Evolutionary conservation across 2,797 vertebrate genomes (phyloP).

Genomic region (Chelon labrosus): DNA sequence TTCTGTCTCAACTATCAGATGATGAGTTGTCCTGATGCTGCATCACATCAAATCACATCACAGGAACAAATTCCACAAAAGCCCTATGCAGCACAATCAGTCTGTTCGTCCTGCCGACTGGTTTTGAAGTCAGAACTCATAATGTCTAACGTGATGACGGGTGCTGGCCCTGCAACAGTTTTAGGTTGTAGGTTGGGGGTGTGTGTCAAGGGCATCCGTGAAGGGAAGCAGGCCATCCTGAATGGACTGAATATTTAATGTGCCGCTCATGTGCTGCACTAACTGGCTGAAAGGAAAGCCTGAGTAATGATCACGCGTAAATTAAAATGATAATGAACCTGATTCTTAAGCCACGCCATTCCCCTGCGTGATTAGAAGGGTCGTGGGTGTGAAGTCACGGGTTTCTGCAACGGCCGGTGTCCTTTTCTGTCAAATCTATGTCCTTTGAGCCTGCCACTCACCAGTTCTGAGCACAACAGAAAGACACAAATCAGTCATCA

Average conservation of each 20-base stretch:
- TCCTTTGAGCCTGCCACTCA: constrained; percentile 48
- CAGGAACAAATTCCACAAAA: constrained; percentile 41
- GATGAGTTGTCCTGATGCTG: constrained; percentile 34
- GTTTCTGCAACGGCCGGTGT: constrained; percentile 23
- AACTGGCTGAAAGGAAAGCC: constrained; percentile 8
- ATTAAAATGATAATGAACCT: not conserved
- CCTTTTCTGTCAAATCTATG: constrained; percentile 32
- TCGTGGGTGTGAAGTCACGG: constrained; percentile 23
- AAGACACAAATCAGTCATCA: constrained; percentile 20
- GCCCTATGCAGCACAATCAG: constrained; percentile 50
- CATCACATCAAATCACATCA: constrained; percentile 45
- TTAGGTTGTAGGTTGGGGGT: constrained; percentile 21
- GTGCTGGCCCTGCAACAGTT: constrained; percentile 34
- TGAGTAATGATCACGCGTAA: constrained; percentile 1
- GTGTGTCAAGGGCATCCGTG: constrained; percentile 58
- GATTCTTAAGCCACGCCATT: not conserved
- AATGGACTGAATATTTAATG: not conserved
- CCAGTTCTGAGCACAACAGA: not conserved
- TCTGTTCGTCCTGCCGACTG: constrained; percentile 34
- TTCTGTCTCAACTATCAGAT: constrained; percentile 5
- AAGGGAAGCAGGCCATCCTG: not conserved
- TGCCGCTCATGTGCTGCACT: not conserved
- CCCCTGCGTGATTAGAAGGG: not conserved
- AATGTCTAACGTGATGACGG: constrained; percentile 34
- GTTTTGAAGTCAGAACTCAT: constrained; percentile 54